Base-by-base conservation (phyloP, 2,888 invertebrate genomes). In the Lepas anatifera region DNA sequence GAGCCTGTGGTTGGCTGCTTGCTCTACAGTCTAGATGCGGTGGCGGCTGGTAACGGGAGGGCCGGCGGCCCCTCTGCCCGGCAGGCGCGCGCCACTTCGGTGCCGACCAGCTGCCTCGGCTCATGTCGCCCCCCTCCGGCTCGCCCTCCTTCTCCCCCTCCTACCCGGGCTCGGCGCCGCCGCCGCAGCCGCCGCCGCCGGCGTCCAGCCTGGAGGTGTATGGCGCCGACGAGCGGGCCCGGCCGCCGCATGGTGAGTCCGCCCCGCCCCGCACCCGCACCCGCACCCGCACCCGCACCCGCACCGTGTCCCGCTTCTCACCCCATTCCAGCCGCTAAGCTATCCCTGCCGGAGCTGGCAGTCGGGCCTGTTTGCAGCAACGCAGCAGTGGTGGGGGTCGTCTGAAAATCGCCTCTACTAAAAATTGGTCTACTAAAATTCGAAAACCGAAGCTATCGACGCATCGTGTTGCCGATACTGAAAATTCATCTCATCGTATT, bases 21-120 rank as follows among this genome's bases (percentile, higher is more conserved):
- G n/a, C n/a, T n/a, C n/a, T n/a, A n/a, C n/a, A n/a, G n/a, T n/a
- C n/a, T n/a, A n/a, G n/a, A n/a, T n/a, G n/a, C n/a, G n/a, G n/a
- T n/a, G 41, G 41, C 41, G 41, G 41, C 41, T 25, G 13, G 25
- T 25, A 13, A 7, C 25, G 25, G 50, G 25, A 22, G 3, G 52
- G 18, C 29, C 52, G 52, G 18, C 16, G 41, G 29, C 29, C 29
- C 29, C 52, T 29, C 16, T 52, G n/a, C n/a, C 52, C 29, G 16
- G 52, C 52, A 52, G 52, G 52, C n/a, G 52, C 32, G 52, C 52
- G 52, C 16, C 52, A 52, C 52, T 52, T 32, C 32, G 52, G 52
- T 32, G 29, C n/a, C 29, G 52, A 52, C 13, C 52, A 52, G 52
- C 29, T 52, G 52, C 32, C 52, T 13, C 52, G 52, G 4, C 29